phyloP scores from a whole-genome alignment of 2,113 vertebrate genomes.

The Erythrolamprus reginae region DNA sequence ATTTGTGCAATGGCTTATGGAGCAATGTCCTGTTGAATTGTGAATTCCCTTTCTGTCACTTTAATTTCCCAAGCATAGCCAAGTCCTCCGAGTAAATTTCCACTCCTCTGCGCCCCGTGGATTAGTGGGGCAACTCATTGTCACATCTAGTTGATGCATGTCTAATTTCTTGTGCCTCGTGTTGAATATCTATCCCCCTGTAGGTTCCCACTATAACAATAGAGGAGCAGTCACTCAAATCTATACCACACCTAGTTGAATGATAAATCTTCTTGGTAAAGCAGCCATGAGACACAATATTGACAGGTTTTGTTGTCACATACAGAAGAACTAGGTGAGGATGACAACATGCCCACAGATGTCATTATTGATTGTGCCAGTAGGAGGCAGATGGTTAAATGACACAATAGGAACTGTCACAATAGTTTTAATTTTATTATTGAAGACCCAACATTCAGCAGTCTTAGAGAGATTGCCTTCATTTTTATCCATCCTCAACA shows the following conservation, averaged over 20 bases:
- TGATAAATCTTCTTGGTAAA: constrained; percentile 65
- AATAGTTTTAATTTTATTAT: constrained; percentile 81
- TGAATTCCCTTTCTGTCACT: constrained; percentile 32
- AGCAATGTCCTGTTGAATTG: not conserved
- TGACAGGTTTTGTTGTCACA: constrained; percentile 66
- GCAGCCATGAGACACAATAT: constrained; percentile 62
- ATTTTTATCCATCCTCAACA: constrained; percentile 85
- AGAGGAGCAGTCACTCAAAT: constrained; percentile 52
- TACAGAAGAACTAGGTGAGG: constrained; percentile 54
- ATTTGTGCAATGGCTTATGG: not conserved
- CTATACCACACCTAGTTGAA: constrained; percentile 55
- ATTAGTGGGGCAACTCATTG: constrained; percentile 42
- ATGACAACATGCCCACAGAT: constrained; percentile 62
- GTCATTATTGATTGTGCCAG: constrained; percentile 67
- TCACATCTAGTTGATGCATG: constrained; percentile 55
- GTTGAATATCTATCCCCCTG: constrained; percentile 47
- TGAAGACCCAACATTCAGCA: constrained; percentile 75
- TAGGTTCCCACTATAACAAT: constrained; percentile 43
- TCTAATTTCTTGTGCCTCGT: constrained; percentile 56
- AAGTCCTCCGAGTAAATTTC: constrained; percentile 17
- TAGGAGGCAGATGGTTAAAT: constrained; percentile 79
- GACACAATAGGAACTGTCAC: constrained; percentile 78
- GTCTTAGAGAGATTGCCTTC: constrained; percentile 81
- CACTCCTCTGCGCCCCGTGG: constrained; percentile 31
- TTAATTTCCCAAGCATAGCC: constrained; percentile 16